phyloP scores from a whole-genome alignment of 2,888 invertebrate genomes.

The Conchocele bisecta region DNA sequence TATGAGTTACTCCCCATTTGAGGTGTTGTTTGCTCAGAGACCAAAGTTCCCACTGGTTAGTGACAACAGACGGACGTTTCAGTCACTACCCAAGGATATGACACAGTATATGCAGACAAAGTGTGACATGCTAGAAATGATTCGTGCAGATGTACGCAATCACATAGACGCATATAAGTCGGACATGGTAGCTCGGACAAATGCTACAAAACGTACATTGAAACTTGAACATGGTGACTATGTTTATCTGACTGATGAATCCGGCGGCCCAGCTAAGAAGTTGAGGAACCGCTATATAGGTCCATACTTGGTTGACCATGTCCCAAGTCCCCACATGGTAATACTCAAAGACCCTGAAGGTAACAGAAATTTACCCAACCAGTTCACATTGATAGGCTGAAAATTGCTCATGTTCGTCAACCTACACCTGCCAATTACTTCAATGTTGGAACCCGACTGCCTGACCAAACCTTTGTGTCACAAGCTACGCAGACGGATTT shows the following conservation, averaged over 20 bases:
- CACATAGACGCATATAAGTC: constrained; percentile 3
- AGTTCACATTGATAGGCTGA: constrained; percentile 32
- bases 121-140: background rate
- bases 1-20: constrained; percentile 48
- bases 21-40: constrained; percentile 38
- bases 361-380: constrained; percentile 16
- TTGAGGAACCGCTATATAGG: constrained; percentile 15
- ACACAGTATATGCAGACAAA: background rate
- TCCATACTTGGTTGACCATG: constrained; percentile 28
- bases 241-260: constrained; percentile 24
- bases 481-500: constrained; percentile 16
- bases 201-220: constrained; percentile 11
- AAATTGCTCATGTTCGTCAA: constrained; percentile 18
- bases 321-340: constrained; percentile 26
- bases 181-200: constrained; percentile 25
- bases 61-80: background rate
- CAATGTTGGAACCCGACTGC: constrained; percentile 4
- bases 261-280: constrained; percentile 21
- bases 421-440: constrained; percentile 20
- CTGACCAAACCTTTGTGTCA: background rate
- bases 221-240: constrained; percentile 23
- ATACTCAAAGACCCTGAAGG: constrained; percentile 17
- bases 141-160: constrained; percentile 3
- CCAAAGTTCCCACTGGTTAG: constrained; percentile 38
- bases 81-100: constrained; percentile 2